Evolutionary conservation across 2,797 vertebrate species (phyloP), one percentile per base, ranked within the genome.

Genomic region (Triplophysa bombifrons): DNA sequence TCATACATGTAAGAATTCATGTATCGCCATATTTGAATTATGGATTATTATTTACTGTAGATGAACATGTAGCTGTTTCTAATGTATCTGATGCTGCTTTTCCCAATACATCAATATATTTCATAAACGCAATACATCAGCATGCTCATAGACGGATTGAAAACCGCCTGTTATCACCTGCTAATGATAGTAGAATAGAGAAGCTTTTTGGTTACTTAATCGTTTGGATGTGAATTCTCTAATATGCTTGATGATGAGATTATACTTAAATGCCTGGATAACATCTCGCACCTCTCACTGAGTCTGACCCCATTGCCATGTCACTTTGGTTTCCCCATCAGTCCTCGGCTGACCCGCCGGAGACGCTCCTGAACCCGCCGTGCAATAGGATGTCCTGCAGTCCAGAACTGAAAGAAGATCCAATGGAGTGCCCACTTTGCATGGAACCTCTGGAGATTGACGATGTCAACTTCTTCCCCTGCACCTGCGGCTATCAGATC

Each of bases 381-480:
- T 89, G 74, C 86, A 87, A 86, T 93, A 94, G 92, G 91, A 99
- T 99, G 98, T 99, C 98, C 95, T 95, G 95, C 94, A 99, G 98
- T 94, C 98, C 98, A 84, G 98, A 98, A 83, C 93, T 94, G 88
- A 99, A 98, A 92, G 98, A 99, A 90, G 98, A 99, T 91, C 95
- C 96, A 89, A 98, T 98, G 94, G 98, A 99, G 95, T 99, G 98
- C 91, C 98, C 98, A 82, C 94, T 99, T 92, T 99, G 98, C 93
- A 98, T 99, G 98, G 98, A 99, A 82, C 97, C 98, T 17, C 93
- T 99, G 91, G 98, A 99, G 92, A 99, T 99, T 74, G 98, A 99
- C 83, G 98, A 99, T 85, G 97, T 99, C 93, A 98, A 99, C 94
- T 99, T 99, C 91, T 99, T 99, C 89, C 98, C 98, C 86, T 99